Percentiles rank a stretch among this genome's conserved stretches.
Evolutionary conservation across 2,113 vertebrate species (phyloP).

Genomic region (Poeciliopsis prolifica): DNA sequence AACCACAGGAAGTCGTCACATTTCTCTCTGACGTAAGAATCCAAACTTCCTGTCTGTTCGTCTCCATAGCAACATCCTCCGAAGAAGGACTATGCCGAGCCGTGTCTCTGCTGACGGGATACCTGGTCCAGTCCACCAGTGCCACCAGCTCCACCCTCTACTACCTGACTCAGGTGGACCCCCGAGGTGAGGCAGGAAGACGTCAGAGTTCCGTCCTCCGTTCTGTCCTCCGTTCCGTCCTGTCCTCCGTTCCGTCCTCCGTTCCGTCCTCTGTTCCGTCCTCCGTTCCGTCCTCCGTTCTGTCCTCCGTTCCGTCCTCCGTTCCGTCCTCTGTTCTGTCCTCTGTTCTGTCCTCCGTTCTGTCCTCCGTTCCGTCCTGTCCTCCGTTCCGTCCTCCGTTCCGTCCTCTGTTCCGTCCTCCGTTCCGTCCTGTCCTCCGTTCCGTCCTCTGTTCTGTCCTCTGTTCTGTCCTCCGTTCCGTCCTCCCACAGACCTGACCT

Average conservation of each 20-base stretch:
- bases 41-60: not conserved
- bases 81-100: conserved; percentile 87
- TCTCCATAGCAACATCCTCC: conserved; percentile 85
- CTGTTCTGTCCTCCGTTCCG: not conserved
- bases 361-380: no score
- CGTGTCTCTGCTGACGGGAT: conserved; percentile 84
- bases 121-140: conserved; percentile 84
- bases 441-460: no score
- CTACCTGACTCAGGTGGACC: conserved; percentile 91
- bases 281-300: no score
- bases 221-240: not conserved
- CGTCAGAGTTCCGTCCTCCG: not conserved
- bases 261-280: no score
- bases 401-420: no score
- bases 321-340: no score
- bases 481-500: not conserved
- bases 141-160: conserved; percentile 79
- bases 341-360: no score
- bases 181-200: conserved; percentile 76
- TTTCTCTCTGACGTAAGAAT: not conserved
- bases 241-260: no score
- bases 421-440: no score
- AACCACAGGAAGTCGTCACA: no score
- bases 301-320: no score
- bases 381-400: no score